Conservation (phyloP, 1,140 invertebrate species). For the Amphibalanus amphitrite region DNA sequence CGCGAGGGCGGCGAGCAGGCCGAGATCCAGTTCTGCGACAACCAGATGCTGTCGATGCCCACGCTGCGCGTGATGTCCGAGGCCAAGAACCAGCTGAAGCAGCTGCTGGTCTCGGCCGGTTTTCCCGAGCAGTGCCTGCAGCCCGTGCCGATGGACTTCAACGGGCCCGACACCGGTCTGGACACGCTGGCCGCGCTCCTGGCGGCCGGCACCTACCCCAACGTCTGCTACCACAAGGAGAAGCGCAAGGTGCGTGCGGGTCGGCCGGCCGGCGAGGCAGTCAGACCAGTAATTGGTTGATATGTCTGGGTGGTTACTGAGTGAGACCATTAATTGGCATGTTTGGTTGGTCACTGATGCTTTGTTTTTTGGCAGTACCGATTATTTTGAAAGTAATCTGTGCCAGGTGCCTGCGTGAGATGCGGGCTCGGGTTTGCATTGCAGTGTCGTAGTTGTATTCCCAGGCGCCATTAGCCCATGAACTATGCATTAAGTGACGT, state of each 20-base stretch:
- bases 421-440: too few relatives aligned
- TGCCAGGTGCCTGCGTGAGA: too few relatives aligned
- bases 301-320: too few relatives aligned
- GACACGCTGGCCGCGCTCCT: slow-evolving; percentile 73
- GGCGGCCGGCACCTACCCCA: slow-evolving; percentile 84
- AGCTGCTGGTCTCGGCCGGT: slow-evolving; percentile 58
- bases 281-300: too few relatives aligned
- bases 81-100: slow-evolving; percentile 78
- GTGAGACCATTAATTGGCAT: too few relatives aligned
- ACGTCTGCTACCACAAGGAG: slow-evolving; percentile 88
- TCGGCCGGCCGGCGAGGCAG: too few relatives aligned
- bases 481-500: too few relatives aligned
- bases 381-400: too few relatives aligned
- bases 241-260: slow-evolving; percentile 53
- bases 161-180: slow-evolving; percentile 54
- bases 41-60: slow-evolving; percentile 68
- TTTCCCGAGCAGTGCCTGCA: slow-evolving; percentile 75
- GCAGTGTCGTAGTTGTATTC: too few relatives aligned
- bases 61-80: slow-evolving; percentile 78
- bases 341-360: too few relatives aligned
- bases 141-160: slow-evolving; percentile 33
- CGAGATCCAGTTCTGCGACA: slow-evolving; percentile 72
- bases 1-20: slow-evolving; percentile 52
- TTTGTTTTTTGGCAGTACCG: too few relatives aligned
- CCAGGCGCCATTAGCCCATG: too few relatives aligned